These are phyloP conservation scores for Venustaconcha ellipsiformis DNA, from an alignment of 1,140 invertebrate species.

Conservation along the genomic window DNA sequence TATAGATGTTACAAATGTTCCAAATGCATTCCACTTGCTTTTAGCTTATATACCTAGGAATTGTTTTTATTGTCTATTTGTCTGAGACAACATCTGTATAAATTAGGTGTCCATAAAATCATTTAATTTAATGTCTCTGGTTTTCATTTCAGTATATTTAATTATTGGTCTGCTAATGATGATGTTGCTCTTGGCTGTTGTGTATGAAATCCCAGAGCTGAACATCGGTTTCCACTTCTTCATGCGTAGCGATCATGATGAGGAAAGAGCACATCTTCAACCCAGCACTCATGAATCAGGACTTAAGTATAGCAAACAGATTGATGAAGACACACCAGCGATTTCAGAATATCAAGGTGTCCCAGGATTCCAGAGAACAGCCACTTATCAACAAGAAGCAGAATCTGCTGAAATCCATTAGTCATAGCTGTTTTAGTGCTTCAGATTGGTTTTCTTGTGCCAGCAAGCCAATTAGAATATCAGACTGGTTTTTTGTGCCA, in stretches of 20 bases:
- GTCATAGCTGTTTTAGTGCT: too few species aligned
- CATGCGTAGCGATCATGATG: slow-evolving; percentile 76
- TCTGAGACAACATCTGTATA: background rate
- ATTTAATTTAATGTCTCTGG: background rate
- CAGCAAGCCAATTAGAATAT: too few species aligned
- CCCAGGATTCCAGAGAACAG: slow-evolving; percentile 6
- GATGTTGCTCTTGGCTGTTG: slow-evolving; percentile 84
- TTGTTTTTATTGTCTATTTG: background rate
- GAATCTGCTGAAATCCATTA: too few species aligned
- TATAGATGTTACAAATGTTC: too few species aligned
- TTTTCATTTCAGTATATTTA: slow-evolving; percentile 77
- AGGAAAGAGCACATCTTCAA: slow-evolving; percentile 56
- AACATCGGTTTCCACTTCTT: slow-evolving; percentile 84
- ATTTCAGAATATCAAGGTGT: slow-evolving; percentile 16
- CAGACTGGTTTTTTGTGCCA: too few species aligned
- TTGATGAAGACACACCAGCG: slow-evolving; percentile 41
- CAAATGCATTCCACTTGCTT: too few species aligned
- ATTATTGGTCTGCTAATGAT: slow-evolving; percentile 84
- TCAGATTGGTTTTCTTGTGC: too few species aligned
- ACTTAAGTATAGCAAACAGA: slow-evolving; percentile 59
- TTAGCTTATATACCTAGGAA: too few species aligned
- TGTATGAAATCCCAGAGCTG: slow-evolving; percentile 89
- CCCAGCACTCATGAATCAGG: slow-evolving; percentile 34
- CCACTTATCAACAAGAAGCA: too few species aligned
- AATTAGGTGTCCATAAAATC: background rate